phyloP scores from a whole-genome alignment of 2,113 vertebrate genomes.

The Motacilla alba region DNA sequence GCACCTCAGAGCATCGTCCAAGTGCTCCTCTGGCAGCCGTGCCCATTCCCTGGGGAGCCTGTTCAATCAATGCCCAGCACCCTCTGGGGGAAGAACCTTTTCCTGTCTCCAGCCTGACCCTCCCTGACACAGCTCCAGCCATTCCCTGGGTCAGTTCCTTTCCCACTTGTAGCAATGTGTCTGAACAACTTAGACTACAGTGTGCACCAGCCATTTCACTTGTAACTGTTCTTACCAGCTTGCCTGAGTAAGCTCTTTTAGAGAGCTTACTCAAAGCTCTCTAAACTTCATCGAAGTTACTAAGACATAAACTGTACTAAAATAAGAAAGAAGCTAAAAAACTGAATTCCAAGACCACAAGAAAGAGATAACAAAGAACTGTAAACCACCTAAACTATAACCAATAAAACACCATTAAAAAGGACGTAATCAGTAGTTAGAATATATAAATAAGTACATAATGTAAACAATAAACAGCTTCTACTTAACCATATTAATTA shows the following conservation, averaged over 20 bases:
- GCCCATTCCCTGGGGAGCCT: neutral
- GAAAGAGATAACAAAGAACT: neutral
- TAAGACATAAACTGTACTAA: neutral
- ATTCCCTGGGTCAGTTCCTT: neutral
- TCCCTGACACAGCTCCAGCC: neutral
- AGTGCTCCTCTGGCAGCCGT: accelerated
- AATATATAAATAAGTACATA: neutral
- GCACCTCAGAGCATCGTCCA: neutral
- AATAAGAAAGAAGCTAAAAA: neutral
- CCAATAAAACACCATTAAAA: neutral
- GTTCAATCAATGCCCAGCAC: neutral
- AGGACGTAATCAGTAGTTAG: neutral
- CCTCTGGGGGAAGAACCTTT: neutral
- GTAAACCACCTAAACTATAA: neutral
- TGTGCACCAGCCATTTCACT: neutral
- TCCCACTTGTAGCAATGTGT: neutral
- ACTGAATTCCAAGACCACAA: neutral
- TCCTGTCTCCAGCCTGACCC: neutral
- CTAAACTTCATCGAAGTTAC: neutral
- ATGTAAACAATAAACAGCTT: neutral
- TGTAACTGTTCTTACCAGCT: neutral
- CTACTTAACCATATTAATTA: neutral
- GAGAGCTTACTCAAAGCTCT: neutral
- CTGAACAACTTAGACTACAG: neutral
- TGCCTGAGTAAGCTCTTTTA: too few relatives aligned